These are phyloP conservation scores for Microctenopoma steveboyesi DNA, from an alignment of 2,797 vertebrate species.

Conservation along the genomic window DNA sequence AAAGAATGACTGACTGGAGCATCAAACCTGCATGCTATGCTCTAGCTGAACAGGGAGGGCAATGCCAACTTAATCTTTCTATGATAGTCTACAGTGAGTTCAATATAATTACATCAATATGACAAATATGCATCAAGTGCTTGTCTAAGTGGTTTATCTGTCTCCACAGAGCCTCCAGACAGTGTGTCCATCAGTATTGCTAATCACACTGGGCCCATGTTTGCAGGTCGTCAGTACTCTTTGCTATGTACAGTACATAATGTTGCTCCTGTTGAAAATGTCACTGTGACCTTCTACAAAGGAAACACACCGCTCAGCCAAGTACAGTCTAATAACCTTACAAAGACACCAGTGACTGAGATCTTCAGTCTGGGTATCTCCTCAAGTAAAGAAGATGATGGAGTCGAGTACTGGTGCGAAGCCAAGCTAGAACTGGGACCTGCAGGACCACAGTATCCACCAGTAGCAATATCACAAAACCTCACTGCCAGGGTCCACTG, in stretches of 20 bases:
- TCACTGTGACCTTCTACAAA: constrained; percentile 69
- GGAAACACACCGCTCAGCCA: constrained; percentile 28
- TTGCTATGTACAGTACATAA: constrained; percentile 63
- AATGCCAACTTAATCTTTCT: constrained; percentile 12
- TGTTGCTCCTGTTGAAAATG: constrained; percentile 52
- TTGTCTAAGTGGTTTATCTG: constrained; percentile 4
- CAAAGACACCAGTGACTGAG: constrained; percentile 45
- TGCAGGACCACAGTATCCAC: constrained; percentile 61
- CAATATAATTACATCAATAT: too few species aligned
- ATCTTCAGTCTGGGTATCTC: constrained; percentile 46
- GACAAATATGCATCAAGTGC: not conserved
- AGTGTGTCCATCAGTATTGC: constrained; percentile 54
- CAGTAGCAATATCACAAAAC: constrained; percentile 50
- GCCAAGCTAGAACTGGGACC: constrained; percentile 71
- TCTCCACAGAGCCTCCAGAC: constrained; percentile 68
- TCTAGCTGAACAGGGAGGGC: not conserved
- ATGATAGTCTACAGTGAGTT: constrained; percentile 70
- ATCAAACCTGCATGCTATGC: constrained; percentile 40
- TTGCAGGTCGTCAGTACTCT: constrained; percentile 41
- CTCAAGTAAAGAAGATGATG: constrained; percentile 57
- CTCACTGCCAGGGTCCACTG: constrained; percentile 60
- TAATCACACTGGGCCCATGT: constrained; percentile 41
- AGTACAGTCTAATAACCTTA: not conserved
- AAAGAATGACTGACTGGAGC: constrained; percentile 59
- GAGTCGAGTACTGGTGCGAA: constrained; percentile 72